These are phyloP conservation scores for Entelurus aequoreus DNA, from an alignment of 2,113 vertebrate species.

Conservation along the genomic window DNA sequence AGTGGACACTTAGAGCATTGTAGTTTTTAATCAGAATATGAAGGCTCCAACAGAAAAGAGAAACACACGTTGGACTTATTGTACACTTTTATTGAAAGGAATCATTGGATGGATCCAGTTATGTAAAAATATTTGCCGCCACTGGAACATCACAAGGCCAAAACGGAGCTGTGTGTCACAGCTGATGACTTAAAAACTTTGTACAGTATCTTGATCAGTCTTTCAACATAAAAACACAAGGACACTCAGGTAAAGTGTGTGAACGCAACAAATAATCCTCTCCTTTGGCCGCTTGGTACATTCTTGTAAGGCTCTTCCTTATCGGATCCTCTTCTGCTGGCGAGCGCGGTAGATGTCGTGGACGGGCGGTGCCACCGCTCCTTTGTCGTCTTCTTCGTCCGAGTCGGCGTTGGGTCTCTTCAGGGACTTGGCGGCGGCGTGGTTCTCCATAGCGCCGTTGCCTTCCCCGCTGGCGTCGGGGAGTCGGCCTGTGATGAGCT, in stretches of 20 bases:
- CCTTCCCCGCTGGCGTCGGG: conserved; percentile 84
- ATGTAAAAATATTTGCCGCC: conserved; percentile 86
- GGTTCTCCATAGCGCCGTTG: conserved; percentile 90
- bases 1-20: conserved; percentile 12
- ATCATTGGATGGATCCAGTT: conserved; percentile 66
- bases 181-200: conserved; percentile 81
- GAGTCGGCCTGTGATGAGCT: conserved; percentile 87
- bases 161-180: conserved; percentile 72
- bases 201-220: conserved; percentile 90
- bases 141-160: conserved; percentile 82
- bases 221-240: conserved; percentile 92
- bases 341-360: conserved; percentile 97
- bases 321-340: conserved; percentile 97
- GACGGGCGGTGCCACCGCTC: conserved; percentile 88
- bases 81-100: conserved; percentile 86
- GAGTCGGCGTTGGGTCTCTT: conserved; percentile 96
- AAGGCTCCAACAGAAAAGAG: not conserved
- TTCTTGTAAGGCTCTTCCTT: conserved; percentile 59
- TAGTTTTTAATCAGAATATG: too few relatives aligned
- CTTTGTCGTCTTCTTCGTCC: conserved; percentile 96
- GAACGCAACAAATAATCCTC: conserved; percentile 28
- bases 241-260: conserved; percentile 62
- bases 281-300: conserved; percentile 36
- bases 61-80: conserved; percentile 25
- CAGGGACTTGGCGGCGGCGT: conserved; percentile 81